These are phyloP conservation scores for Cotesia chilonis DNA, from an alignment of 1,140 invertebrate species.

Conservation along the genomic window DNA sequence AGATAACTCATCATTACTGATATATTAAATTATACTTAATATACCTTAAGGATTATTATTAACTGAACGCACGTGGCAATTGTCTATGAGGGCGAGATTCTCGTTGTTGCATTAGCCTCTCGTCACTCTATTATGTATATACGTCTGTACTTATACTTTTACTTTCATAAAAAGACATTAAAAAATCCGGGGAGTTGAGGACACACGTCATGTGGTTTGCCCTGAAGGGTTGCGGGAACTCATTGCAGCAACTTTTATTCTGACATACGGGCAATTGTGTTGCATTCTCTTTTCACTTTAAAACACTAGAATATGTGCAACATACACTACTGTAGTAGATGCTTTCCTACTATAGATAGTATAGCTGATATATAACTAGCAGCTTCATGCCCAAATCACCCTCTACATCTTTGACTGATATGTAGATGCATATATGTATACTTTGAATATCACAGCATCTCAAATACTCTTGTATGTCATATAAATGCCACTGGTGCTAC, in stretches of 20 bases:
- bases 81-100: too few relatives aligned
- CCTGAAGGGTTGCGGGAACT: constrained; percentile 18
- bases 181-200: not conserved
- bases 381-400: not conserved
- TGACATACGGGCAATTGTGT: constrained; percentile 16
- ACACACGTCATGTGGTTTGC: constrained; percentile 23
- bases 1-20: too few relatives aligned
- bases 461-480: not conserved
- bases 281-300: not conserved
- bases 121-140: not conserved
- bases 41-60: too few relatives aligned
- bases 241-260: constrained; percentile 18
- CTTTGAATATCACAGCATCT: constrained; percentile 7
- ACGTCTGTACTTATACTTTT: not conserved
- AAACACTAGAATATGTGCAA: too few relatives aligned
- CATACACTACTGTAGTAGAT: constrained; percentile 1
- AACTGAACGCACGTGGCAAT: too few relatives aligned
- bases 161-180: not conserved
- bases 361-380: not conserved
- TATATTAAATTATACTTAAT: too few relatives aligned
- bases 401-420: not conserved
- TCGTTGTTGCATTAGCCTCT: not conserved
- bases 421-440: not conserved
- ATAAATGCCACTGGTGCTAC: constrained; percentile 8
- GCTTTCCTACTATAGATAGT: not conserved